Base-by-base conservation (phyloP, 2,113 vertebrate species). In the Aldabrachelys gigantea region DNA sequence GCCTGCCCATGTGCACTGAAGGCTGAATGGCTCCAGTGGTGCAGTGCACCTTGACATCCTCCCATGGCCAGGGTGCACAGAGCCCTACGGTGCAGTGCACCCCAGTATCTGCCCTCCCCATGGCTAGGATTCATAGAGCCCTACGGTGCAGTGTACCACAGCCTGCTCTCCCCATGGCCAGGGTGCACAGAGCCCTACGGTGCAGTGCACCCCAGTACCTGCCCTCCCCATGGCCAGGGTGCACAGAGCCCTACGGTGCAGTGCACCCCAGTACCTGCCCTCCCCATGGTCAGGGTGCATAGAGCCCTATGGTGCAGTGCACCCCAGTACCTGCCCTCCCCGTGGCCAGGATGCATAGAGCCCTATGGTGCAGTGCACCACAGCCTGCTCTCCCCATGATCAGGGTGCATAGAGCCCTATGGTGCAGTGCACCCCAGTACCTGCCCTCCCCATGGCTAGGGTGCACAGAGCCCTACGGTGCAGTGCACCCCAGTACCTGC, bases 101-200 rank as follows among this genome's bases (percentile, higher is more conserved):
- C 12, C 13, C 57, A 14, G 29, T 44, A 44, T 4, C 57, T 13
- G 2, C 29, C 27, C 29, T 62, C 27, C 27, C 29, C 57, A 62
- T 29, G 27, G 59, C 29, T 6, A 62, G 5, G 5, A 29, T 9
- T 16, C 31, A n/a, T 9, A 19, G 31, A n/a, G 14, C 62, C 62
- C 31, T 65, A 65, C 19, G 7, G 35, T n/a, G 19, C 65, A 38
- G 17, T 7, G 35, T 8, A n/a, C 19, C 65, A 21, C 35, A 19
- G 19, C 11, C 49, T 12, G 49, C 10, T 27, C 10, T 59, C 57
- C 27, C 10, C 56, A 25, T 29, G 57, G 27, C 56, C 3, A 57
- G 0, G 25, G 10, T 10, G 4, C 56, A 56, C 4, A 9, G 22
- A 8, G 21, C 54, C 54, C 54, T 56, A 21, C 1, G 8, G 8